phyloP scores from a whole-genome alignment of 2,888 invertebrate genomes.

The Caenorhabditis angaria region DNA sequence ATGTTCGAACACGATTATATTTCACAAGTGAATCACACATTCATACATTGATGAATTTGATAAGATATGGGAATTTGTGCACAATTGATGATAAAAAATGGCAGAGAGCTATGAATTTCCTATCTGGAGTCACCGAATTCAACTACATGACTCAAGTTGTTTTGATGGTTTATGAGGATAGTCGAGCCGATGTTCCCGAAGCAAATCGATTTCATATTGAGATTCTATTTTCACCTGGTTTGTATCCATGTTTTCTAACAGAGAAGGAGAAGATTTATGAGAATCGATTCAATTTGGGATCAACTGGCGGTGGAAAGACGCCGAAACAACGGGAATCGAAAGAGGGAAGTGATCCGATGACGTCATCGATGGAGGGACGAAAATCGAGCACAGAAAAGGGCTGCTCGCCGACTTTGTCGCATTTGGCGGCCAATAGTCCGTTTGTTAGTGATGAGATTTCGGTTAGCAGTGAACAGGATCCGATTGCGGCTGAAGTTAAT shows the following conservation, averaged over 20 bases:
- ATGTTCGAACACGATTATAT: slow-evolving; percentile 96
- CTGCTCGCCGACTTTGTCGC: slow-evolving; percentile 18
- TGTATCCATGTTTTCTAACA: slow-evolving; percentile 73
- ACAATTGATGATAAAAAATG: slow-evolving; percentile 90
- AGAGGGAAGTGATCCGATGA: slow-evolving; percentile 14
- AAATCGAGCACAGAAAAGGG: slow-evolving; percentile 25
- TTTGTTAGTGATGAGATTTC: slow-evolving; percentile 30
- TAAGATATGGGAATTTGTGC: slow-evolving; percentile 77
- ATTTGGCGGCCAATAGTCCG: slow-evolving; percentile 15
- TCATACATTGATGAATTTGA: slow-evolving; percentile 92
- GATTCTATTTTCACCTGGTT: slow-evolving; percentile 95
- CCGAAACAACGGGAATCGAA: slow-evolving; percentile 21
- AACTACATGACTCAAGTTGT: slow-evolving; percentile 99
- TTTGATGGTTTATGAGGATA: slow-evolving; percentile 99
- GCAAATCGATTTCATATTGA: slow-evolving; percentile 89
- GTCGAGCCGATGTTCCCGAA: slow-evolving; percentile 80
- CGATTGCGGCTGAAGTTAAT: slow-evolving; percentile 29
- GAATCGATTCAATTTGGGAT: slow-evolving; percentile 83
- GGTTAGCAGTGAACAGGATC: slow-evolving; percentile 33
- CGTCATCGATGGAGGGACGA: slow-evolving; percentile 25
- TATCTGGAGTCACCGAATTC: slow-evolving; percentile 94
- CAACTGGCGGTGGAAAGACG: slow-evolving; percentile 2
- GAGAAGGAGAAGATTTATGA: slow-evolving; percentile 70
- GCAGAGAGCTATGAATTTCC: slow-evolving; percentile 97
- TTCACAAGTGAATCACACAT: slow-evolving; percentile 99